Evolutionary conservation across 2,888 invertebrate genomes (phyloP), one percentile per base, ranked within the genome.

Genomic region (Pseudococcus viburni): DNA sequence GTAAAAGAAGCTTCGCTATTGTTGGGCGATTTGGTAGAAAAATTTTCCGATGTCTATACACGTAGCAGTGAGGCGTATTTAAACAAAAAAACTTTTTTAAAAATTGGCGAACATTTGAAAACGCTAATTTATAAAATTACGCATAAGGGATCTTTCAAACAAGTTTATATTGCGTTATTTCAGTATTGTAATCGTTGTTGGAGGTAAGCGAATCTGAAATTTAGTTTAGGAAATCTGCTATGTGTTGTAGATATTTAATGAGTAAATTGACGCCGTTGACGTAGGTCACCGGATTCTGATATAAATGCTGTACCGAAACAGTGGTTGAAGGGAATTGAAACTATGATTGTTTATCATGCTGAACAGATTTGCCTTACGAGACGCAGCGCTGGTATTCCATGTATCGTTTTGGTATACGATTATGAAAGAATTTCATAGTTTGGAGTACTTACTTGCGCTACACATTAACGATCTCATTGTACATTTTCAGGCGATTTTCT

Each of bases 91-190:
- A 83, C 46, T 11, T 91, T 96, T 85, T 89, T 92, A 0, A 90
- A 91, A 42, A 94, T 96, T 77, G 96, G 95, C 0, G 93, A 94
- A 42, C 94, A 95, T 91, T 94, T 96, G 91, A 94, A 94, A 0
- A 90, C 92, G 5, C 92, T 96, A 55, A 93, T 97, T 39, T 92
- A 94, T 0, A 94, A 94, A 91, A 96, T 97, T 0, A 96, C 97
- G 91, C 99, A 99, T 92, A 93, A 98, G 89, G 99, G 99, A 1
- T 99, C 99, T n/a, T 98, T 99, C 92, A 99, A 99, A 91, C 96
- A 98, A 92, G 97, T 97, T 0, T 96, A 96, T 91, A 94, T 96
- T 15, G 98, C 97, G 0, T 98, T 98, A 92, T 94, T 94, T 1
- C 94, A 94, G 90, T 92, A 98, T 83, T 95, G 96, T 90, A 92